Conservation (phyloP, 2,113 vertebrate species). For the Vulpes vulpes region DNA sequence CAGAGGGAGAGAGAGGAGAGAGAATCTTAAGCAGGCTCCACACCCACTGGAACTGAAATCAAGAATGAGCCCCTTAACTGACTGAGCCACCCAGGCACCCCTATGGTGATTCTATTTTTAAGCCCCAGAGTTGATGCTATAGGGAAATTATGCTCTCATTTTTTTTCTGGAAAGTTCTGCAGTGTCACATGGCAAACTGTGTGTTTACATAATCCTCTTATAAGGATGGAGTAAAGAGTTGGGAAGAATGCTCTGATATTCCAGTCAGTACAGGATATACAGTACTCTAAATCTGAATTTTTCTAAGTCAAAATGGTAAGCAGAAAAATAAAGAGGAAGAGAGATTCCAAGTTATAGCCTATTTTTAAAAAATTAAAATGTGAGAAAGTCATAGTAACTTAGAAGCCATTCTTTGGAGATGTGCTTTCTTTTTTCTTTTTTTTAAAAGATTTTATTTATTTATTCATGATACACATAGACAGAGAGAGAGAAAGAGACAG, state of each 20-base stretch:
- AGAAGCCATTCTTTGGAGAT: constrained; percentile 6
- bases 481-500: too few species aligned
- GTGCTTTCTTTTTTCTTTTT: neutral
- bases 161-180: neutral
- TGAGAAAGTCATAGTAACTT: neutral
- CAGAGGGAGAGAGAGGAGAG: neutral
- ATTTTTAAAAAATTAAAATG: neutral
- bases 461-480: too few species aligned
- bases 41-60: neutral
- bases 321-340: neutral
- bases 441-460: too few species aligned
- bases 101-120: neutral
- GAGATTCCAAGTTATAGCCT: neutral
- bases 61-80: neutral
- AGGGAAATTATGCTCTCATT: neutral
- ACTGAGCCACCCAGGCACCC: neutral
- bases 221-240: neutral
- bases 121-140: neutral
- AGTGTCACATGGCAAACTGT: neutral
- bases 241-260: neutral
- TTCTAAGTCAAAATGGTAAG: neutral
- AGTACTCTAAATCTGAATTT: neutral
- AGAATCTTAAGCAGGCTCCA: neutral
- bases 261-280: neutral
- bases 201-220: neutral